Evolutionary conservation across 2,888 invertebrate genomes (phyloP), one percentile per base, ranked within the genome.

Genomic region (Tholera decimalis): DNA sequence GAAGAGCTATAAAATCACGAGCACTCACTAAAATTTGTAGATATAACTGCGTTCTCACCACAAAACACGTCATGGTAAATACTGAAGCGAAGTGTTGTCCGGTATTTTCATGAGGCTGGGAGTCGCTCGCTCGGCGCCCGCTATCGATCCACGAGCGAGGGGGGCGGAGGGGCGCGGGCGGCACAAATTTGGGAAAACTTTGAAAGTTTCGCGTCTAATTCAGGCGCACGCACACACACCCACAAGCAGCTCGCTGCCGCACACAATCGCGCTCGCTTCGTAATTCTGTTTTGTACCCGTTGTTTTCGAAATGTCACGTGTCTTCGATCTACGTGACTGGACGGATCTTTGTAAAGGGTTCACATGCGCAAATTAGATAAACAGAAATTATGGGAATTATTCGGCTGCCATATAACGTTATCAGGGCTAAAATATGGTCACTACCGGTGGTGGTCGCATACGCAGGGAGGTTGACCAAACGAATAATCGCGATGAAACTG

Each of bases 121-220:
- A 89, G 89, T 89, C 89, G 89, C 88, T 89, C 89, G 91, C 92
- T 91, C 91, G 89, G 86, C 91, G 91, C 92, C 87, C 89, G 93
- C 82, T 94, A 95, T 95, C 94, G 94, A 93, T 93, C 94, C 88
- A 81, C 86, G 85, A 85, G 86, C 75, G 84, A 86, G 86, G 77
- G 87, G 87, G 83, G 81, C 69, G 78, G 86, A 85, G 79, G 87
- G 88, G 84, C 87, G 84, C 79, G 87, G 89, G 93, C 91, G 93
- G 92, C 90, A 91, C 91, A 94, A 95, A 95, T 95, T 95, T 95
- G 95, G 95, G 95, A 95, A 95, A 95, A 95, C 95, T 95, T 95
- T 94, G 95, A 95, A 95, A 95, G 95, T 95, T 95, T 95, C 93
- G 92, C 95, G 95, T 95, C 95, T 95, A 95, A 95, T 95, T 95